A percentile compares a stretch with the other conserved stretches of the same genome.
Evolutionary conservation across 1,140 invertebrate species (phyloP).

Genomic region (Ostrea denselamellosa): DNA sequence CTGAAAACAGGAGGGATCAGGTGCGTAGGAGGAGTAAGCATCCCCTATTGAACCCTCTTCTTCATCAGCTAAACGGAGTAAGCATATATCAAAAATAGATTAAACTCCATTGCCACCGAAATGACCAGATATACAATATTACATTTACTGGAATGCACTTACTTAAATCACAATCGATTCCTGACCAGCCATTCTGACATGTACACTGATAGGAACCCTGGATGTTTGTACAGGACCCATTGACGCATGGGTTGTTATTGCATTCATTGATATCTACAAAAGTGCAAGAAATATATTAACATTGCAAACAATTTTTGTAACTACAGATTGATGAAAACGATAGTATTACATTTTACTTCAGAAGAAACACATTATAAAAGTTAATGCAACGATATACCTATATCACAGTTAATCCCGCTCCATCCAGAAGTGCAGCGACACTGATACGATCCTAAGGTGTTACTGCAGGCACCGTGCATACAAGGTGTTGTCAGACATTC

Average conservation of each 20-base stretch:
- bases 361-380: no score
- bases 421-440: slow-evolving; percentile 36
- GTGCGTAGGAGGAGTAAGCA: no score
- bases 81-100: not conserved
- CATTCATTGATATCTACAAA: slow-evolving; percentile 51
- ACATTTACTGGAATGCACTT: not conserved
- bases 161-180: slow-evolving; percentile 25
- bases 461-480: slow-evolving; percentile 46
- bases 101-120: not conserved
- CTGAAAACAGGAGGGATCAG: no score
- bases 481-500: slow-evolving; percentile 50
- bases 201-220: slow-evolving; percentile 36
- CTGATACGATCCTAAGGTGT: slow-evolving; percentile 46
- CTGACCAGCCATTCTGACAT: slow-evolving; percentile 41
- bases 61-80: no score
- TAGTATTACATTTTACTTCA: no score
- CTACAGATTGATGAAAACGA: no score
- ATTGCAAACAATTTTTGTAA: not conserved
- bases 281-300: not conserved
- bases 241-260: slow-evolving; percentile 27
- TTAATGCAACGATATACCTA: not conserved
- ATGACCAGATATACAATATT: not conserved
- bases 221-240: slow-evolving; percentile 38
- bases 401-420: slow-evolving; percentile 35
- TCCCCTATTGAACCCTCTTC: no score